Base-by-base conservation (phyloP, 2,888 invertebrate species). In the Chrysopilus asiliformis region DNA sequence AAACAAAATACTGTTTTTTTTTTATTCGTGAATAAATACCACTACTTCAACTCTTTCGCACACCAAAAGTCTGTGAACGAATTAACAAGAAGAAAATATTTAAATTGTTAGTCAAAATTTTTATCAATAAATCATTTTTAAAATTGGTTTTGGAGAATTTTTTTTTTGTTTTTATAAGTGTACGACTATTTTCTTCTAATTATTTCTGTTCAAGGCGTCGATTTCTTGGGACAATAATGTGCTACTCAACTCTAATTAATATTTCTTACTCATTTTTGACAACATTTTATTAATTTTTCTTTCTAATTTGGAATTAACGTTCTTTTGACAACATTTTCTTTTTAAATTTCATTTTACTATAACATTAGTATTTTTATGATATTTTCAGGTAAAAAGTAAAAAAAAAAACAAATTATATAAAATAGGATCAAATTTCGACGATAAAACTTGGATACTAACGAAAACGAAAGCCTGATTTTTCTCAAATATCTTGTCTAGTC, bases 181-280 rank as follows among this genome's bases (percentile, higher is more conserved):
- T 22, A 26, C 26, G 12, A 10, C 13, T 12, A 26, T 8, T 26
- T 26, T 26, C 26, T 26, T 26, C n/a, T 22, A 22, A 22, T 8
- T 22, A 22, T 22, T 22, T 22, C 22, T 37, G 14, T 32, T 32
- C 31, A 42, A 55, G 60, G 58, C 60, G 53, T 58, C 52, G 63
- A 63, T 63, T 64, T 64, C 63, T 64, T 63, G 63, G 60, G 57
- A 53, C 52, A 45, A 46, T 37, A 38, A 44, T 45, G 49, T 49
- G 45, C 47, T 47, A 50, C 44, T 44, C 43, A 47, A 43, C 43
- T 45, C 43, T 46, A 37, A 35, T 22, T 30, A 32, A 31, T 33
- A n/a, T n/a, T n/a, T n/a, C n/a, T n/a, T n/a, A n/a, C n/a, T n/a
- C n/a, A n/a, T n/a, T n/a, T 42, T 44, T 43, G 41, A 42, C 43